Base-by-base conservation (phyloP, 2,888 invertebrate species). In the Philhelius pedissequus region DNA sequence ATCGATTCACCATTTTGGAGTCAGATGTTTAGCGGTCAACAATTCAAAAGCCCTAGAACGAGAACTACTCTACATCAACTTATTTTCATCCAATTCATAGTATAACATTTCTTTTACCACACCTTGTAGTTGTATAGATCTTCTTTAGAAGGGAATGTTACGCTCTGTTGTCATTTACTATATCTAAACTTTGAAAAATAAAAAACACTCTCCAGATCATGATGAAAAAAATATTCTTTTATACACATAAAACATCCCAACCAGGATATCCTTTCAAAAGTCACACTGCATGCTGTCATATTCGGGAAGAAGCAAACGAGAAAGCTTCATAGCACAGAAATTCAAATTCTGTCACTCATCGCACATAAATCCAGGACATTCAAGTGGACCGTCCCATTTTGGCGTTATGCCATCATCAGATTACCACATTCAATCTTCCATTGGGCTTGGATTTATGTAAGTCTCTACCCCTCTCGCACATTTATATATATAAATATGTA, bases 271-370 rank as follows among this genome's bases (percentile, higher is more conserved):
- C 83, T 83, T 74, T 48, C 43, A 74, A 66, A 54, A 35, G 62
- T 73, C 54, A 22, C 30, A 50, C 68, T 30, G 35, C 13, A 54
- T 40, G 66, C 25, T 68, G 77, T 69, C 54, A 54, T 30, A 69
- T 43, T 40, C 70, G 58, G 74, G 52, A 66, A 69, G 22, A 27
- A 45, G 20, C 15, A 52, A 74, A 43, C 50, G 48, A 58, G n/a
- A 78, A 52, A 13, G 3, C 45, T 30, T 20, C 48, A 50, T 18
- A 62, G 25, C 35, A 35, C 35, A 79, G 75, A 68, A 62, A 84
- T 84, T 84, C 71, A 84, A 84, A 84, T 84, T 79, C 84, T 84
- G 84, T 84, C 84, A 84, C 84, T 80, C 84, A 84, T 79, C 60
- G 71, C 75, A 54, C 80, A 84, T 84, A 84, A 84, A 84, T 84